Evolutionary conservation across 2,888 invertebrate species (phyloP), one percentile per base, ranked within the genome.

Genomic region (Heliconius ismenius): DNA sequence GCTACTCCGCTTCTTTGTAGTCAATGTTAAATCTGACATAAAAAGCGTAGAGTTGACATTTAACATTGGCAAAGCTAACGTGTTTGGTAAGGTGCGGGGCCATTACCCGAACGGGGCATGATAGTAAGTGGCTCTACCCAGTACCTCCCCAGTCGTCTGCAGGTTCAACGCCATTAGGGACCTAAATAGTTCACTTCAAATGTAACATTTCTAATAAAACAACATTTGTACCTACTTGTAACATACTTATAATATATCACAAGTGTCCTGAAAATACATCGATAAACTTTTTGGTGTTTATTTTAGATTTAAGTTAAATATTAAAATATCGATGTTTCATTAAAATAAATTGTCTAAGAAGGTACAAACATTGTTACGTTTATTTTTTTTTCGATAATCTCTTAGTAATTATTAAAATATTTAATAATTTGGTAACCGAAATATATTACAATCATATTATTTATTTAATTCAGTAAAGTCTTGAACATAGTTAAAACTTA

Each of bases 161-260:
- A 90, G 85, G 89, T 87, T 88, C 88, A 88, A 88, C 81, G 88
- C 87, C 88, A 90, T 90, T 89, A 88, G 79, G 82, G 82, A 81
- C 86, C 85, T 86, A 88, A 89, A 88, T 88, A 87, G 80, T 81
- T 81, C 80, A 79, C 79, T 79, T 78, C 75, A 81, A 82, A 82
- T 75, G 81, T 82, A 78, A 82, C 83, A 86, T 86, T 85, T 83
- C 84, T 83, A 82, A 81, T 84, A 86, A 87, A 76, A 79, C 74
- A 79, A 78, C 36, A 58, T 76, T 62, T n/a, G 36, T 65, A 76
- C 65, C 43, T 63, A 21, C 6, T 32, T n/a, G 26, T 39, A 60
- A 74, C 70, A 39, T 54, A 21, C 6, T 24, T 49, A 9, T 49
- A 21, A 49, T 70, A 58, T 70, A 67, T 26, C 6, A 62, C 2